Percentiles rank a stretch among this genome's conserved stretches.
Evolutionary conservation across 2,113 vertebrate species (phyloP).

Genomic region (Trichechus manatus): DNA sequence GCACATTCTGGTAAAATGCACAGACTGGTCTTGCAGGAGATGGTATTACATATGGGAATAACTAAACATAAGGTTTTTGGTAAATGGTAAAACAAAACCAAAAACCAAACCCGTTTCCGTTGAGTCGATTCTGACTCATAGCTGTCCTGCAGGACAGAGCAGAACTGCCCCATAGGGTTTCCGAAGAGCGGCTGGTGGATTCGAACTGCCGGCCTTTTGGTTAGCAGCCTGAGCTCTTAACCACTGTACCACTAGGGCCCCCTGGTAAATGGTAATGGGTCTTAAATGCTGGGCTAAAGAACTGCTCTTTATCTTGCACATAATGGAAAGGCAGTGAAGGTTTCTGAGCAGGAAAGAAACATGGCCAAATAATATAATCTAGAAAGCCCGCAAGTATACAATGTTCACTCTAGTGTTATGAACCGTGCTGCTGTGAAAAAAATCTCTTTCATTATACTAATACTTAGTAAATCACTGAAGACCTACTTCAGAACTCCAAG

Average conservation of each 20-base stretch:
- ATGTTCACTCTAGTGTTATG: neutral
- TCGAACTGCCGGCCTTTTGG: too few species aligned
- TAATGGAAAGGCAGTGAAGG: constrained; percentile 11
- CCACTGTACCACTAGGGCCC: too few species aligned
- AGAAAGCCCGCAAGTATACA: constrained; percentile 43
- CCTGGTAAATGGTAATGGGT: neutral
- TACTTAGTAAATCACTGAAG: constrained; percentile 76
- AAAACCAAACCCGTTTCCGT: too few species aligned
- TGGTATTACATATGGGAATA: neutral
- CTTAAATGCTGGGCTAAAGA: neutral
- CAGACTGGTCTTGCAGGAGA: neutral
- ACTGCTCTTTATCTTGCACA: neutral
- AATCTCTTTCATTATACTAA: constrained; percentile 68
- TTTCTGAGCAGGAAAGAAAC: constrained; percentile 6
- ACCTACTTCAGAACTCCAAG: constrained; percentile 80
- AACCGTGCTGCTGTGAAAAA: constrained; percentile 42
- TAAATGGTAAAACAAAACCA: neutral
- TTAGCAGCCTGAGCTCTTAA: too few species aligned
- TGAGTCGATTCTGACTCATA: too few species aligned
- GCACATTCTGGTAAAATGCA: neutral
- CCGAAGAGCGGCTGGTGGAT: too few species aligned
- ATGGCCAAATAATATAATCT: neutral
- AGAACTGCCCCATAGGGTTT: too few species aligned
- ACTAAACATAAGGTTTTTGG: neutral
- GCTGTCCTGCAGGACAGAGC: too few species aligned